These are phyloP conservation scores for Parotocinclus haroldoi DNA, from an alignment of 2,797 vertebrate genomes.

Conservation along the genomic window DNA sequence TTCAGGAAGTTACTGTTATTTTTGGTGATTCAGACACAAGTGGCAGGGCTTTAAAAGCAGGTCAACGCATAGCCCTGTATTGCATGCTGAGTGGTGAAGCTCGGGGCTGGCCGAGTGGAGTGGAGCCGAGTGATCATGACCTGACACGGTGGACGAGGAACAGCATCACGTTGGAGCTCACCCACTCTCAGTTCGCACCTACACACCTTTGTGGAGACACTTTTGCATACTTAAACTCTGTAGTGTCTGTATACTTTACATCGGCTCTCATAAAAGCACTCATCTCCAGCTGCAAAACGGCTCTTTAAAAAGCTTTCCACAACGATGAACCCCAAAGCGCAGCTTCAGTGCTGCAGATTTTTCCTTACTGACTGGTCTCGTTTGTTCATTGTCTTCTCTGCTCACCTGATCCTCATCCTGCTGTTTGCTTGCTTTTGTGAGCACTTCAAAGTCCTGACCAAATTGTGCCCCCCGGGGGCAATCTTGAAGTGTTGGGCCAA, in stretches of 20 bases:
- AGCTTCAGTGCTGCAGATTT: conserved; percentile 10
- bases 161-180: conserved; percentile 10
- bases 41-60: conserved; percentile 69
- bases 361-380: conserved; percentile 15
- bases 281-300: conserved; percentile 36
- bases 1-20: conserved; percentile 75
- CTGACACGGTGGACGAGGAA: conserved; percentile 46
- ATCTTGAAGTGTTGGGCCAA: conserved; percentile 27
- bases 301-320: conserved; percentile 44
- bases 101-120: conserved; percentile 53
- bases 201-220: conserved; percentile 30
- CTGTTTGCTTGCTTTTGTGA: conserved; percentile 41
- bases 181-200: conserved; percentile 27
- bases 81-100: conserved; percentile 65
- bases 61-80: conserved; percentile 70
- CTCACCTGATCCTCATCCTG: conserved; percentile 43
- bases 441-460: conserved; percentile 44
- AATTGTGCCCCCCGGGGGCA: conserved; percentile 44
- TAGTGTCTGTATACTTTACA: conserved; percentile 37
- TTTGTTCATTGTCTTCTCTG: conserved; percentile 17
- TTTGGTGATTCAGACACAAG: conserved; percentile 76
- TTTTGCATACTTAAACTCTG: conserved; percentile 17
- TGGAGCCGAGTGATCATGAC: conserved; percentile 53
- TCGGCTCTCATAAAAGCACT: conserved; percentile 30
- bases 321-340: conserved; percentile 15